Evolutionary conservation across 1,140 invertebrate genomes (phyloP), one percentile per base, ranked within the genome.

Genomic region (Cyclina sinensis): DNA sequence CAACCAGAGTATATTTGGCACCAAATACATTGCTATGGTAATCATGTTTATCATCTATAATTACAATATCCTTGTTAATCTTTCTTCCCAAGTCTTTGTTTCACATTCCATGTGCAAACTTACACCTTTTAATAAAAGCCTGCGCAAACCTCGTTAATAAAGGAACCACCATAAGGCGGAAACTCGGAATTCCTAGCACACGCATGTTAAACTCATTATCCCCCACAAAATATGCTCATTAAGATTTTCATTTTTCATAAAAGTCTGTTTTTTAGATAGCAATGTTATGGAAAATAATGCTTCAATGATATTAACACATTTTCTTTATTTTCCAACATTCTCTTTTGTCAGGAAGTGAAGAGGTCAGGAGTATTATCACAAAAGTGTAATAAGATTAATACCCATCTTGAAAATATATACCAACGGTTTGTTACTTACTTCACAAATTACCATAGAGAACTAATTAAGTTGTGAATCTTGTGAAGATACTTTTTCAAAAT

Each of bases 161-260:
- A 37, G 32, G 57, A 81, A 59, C 37, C 54, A 59, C 30, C 35
- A 37, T 62, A 27, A 11, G 37, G n/a, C 35, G 79, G 79, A 81
- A 81, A 81, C 37, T 43, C 51, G 1, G 32, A 35, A 81, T 84
- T 48, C 82, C 48, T 70, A 30, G 70, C 46, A 70, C 27, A 39
- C 39, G 48, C 68, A 84, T 84, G 82, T n/a, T 18, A 73, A 48
- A 54, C 82, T 73, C 68, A 84, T 73, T 46, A 84, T 73, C 39
- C 35, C n/a, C 30, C 5, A 54, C 82, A 51, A 70, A 84, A 74
- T 73, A 73, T 54, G 82, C 82, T 84, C 82, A 84, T 84, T 84
- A 84, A 74, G 82, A 70, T 84, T 84, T 84, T 84, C 82, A 84
- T 70, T 73, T 84, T 84, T 84, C 82, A 84, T 84, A 84, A 84